Evolutionary conservation across 1,140 invertebrate species (phyloP).

Genomic region (Bombus superbus): DNA sequence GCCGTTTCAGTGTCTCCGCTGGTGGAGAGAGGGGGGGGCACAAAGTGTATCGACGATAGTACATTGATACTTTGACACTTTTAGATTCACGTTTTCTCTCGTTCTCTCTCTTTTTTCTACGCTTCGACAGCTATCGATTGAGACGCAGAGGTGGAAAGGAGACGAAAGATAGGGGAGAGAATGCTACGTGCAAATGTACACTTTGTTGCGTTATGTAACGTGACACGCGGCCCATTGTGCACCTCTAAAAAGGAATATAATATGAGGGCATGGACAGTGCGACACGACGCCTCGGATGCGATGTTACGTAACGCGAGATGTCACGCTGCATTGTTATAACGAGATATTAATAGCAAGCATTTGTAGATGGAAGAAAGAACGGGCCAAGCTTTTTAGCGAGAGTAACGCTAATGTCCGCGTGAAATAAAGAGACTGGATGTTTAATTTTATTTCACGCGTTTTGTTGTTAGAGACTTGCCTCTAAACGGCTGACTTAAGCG

Average conservation of each 20-base stretch:
- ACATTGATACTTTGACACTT: background rate
- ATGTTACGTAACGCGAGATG: conserved; percentile 20
- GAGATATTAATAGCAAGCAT: background rate
- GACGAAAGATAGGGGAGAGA: background rate
- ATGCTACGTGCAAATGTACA: background rate
- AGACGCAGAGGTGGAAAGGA: background rate
- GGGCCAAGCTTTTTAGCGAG: background rate
- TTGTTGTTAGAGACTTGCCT: background rate
- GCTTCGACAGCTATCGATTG: background rate
- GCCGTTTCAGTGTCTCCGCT: conserved; percentile 34
- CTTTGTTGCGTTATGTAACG: conserved; percentile 34
- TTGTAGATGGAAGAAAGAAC: background rate
- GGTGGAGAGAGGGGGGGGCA: background rate
- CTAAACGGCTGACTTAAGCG: background rate
- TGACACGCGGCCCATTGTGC: conserved; percentile 3
- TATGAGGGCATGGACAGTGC: background rate
- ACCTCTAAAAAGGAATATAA: conserved; percentile 10
- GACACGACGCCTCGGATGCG: background rate
- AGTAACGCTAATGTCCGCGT: background rate
- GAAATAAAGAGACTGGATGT: background rate
- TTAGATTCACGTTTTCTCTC: background rate
- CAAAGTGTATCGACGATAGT: background rate
- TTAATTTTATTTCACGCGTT: conserved; percentile 1
- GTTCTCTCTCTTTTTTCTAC: background rate
- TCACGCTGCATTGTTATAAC: conserved; percentile 16